Conservation (phyloP, 30 jellyfish, hydroid and myxozoan species). For the Aurelia coerulea region DNA sequence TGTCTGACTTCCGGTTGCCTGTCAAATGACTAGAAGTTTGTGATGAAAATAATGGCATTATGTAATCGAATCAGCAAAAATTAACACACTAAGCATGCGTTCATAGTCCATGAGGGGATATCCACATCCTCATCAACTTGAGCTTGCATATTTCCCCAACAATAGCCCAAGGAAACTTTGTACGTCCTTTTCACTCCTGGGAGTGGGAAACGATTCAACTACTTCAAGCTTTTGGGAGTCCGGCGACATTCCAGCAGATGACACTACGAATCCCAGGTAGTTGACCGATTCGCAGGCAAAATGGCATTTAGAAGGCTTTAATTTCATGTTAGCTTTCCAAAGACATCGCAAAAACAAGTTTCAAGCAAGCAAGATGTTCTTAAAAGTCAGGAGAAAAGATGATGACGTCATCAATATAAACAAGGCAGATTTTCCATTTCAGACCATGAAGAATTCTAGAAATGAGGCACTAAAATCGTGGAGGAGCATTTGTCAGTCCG, state of each 20-base stretch:
- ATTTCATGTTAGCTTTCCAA: not conserved
- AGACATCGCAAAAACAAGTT: slow-evolving; percentile 39
- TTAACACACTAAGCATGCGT: too few relatives aligned
- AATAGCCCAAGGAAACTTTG: slow-evolving; percentile 23
- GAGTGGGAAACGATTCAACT: slow-evolving; percentile 4
- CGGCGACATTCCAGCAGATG: slow-evolving; percentile 40
- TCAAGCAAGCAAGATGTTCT: slow-evolving; percentile 42
- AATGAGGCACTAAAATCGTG: slow-evolving; percentile 47
- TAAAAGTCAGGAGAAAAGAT: slow-evolving; percentile 34
- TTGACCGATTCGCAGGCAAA: not conserved
- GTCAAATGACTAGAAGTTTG: too few relatives aligned
- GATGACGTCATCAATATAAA: slow-evolving; percentile 66
- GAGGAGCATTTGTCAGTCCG: slow-evolving; percentile 58
- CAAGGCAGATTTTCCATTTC: not conserved
- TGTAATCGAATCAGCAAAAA: too few relatives aligned
- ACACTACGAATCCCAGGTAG: slow-evolving; percentile 51
- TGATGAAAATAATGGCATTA: too few relatives aligned
- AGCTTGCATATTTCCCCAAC: too few relatives aligned
- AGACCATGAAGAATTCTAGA: slow-evolving; percentile 4
- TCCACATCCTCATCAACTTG: too few relatives aligned
- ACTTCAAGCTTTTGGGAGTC: slow-evolving; percentile 33
- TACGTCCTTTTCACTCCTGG: not conserved
- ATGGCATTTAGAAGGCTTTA: not conserved
- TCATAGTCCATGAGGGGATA: too few relatives aligned
- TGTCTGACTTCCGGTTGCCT: too few relatives aligned